Percentiles rank a stretch among this genome's conserved stretches.
Evolutionary conservation across 2,113 vertebrate genomes (phyloP).

Genomic region (Protobothrops mucrosquamatus): DNA sequence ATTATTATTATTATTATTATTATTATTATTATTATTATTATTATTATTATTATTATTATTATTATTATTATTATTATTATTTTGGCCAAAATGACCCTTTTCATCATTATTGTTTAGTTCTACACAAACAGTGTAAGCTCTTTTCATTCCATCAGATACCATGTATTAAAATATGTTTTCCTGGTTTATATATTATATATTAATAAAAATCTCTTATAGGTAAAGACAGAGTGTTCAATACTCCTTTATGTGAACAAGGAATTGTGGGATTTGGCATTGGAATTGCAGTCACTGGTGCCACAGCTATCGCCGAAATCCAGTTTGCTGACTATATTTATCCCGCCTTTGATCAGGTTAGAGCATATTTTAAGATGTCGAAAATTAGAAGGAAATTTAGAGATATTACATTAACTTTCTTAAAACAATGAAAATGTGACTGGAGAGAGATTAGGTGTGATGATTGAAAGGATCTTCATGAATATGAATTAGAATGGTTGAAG

Average conservation of each 20-base stretch:
- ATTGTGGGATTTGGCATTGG: conserved; percentile 99
- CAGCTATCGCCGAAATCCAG: conserved; percentile 96
- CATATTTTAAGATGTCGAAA: not conserved
- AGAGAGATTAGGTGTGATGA: not conserved
- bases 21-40: too few species aligned
- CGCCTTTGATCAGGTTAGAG: conserved; percentile 95
- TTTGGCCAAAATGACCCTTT: not conserved
- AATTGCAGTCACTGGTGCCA: conserved; percentile 87
- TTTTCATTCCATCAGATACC: not conserved
- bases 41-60: too few species aligned
- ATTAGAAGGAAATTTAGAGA: not conserved
- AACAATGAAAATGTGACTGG: not conserved
- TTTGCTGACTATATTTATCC: conserved; percentile 99
- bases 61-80: too few species aligned
- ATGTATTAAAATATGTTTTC: not conserved
- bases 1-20: too few species aligned
- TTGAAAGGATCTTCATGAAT: not conserved
- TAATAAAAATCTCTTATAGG: conserved; percentile 66
- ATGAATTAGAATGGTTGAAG: not conserved
- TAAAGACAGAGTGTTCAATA: conserved; percentile 97
- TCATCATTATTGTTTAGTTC: not conserved
- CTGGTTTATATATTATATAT: not conserved
- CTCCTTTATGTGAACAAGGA: conserved; percentile 96
- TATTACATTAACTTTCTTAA: conserved; percentile 8
- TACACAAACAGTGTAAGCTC: too few species aligned